A percentile compares a stretch with the other conserved stretches of the same genome.
phyloP scores from a whole-genome alignment of 2,888 invertebrate species.

The Acleris emargana region DNA sequence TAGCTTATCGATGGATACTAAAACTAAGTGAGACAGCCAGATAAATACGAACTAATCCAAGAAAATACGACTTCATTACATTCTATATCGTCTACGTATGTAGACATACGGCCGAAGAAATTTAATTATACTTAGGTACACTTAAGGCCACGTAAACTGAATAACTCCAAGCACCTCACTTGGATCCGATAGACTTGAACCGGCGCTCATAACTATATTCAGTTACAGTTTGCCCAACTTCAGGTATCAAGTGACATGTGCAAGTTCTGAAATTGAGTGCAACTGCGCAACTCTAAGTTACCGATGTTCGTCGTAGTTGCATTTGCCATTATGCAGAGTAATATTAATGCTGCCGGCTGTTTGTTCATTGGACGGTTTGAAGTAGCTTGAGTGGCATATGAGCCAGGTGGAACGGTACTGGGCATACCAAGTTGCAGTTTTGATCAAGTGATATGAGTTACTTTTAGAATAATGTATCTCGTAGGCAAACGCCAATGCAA shows the following conservation, averaged over 20 bases:
- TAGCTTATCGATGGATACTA: too few species aligned
- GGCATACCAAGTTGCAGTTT: too few species aligned
- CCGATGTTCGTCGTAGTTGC: constrained; percentile 45
- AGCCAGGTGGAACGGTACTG: too few species aligned
- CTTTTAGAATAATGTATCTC: too few species aligned
- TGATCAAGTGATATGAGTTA: too few species aligned
- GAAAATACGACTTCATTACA: too few species aligned
- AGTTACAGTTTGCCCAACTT: constrained; percentile 36
- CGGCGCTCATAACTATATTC: constrained; percentile 34
- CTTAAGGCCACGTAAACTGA: constrained; percentile 11
- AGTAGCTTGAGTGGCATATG: not conserved
- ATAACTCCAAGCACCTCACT: constrained; percentile 20
- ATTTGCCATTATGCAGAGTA: constrained; percentile 30
- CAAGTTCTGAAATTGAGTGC: constrained; percentile 63
- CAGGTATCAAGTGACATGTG: constrained; percentile 52
- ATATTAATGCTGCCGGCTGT: constrained; percentile 14
- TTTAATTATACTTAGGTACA: not conserved
- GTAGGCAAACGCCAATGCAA: too few species aligned
- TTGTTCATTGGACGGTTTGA: constrained; percentile 9
- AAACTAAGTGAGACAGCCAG: too few species aligned
- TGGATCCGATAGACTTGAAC: constrained; percentile 33
- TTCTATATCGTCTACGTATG: too few species aligned
- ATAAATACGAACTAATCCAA: too few species aligned
- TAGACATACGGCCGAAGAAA: too few species aligned
- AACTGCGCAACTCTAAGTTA: constrained; percentile 61